These are phyloP conservation scores for Lasiommata megera DNA, from an alignment of 2,888 invertebrate species.

Conservation along the genomic window DNA sequence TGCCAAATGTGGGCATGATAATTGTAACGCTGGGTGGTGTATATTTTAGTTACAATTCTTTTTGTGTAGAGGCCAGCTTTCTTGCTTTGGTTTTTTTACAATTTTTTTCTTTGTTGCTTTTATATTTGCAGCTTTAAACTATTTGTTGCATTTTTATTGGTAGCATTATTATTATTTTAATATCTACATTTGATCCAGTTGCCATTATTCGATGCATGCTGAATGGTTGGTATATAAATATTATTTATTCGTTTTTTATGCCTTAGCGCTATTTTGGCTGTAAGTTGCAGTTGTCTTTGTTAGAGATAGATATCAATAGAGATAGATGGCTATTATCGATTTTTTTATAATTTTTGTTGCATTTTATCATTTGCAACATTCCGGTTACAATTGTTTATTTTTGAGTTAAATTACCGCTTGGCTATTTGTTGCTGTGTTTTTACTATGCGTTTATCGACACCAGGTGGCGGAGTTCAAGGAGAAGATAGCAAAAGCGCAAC, in stretches of 20 bases:
- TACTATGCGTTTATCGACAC: background rate
- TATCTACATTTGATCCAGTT: background rate
- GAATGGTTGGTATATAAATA: background rate
- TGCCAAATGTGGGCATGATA: too few relatives aligned
- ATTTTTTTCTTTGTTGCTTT: background rate
- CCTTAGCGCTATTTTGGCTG: too few relatives aligned
- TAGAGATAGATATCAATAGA: too few relatives aligned
- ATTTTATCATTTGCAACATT: too few relatives aligned
- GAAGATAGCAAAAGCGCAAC: constrained; percentile 68
- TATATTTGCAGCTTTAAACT: background rate
- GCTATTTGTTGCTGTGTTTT: background rate
- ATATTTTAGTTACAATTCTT: background rate
- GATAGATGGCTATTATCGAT: too few relatives aligned
- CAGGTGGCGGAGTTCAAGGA: constrained; percentile 75
- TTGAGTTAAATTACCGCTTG: background rate
- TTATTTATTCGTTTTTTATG: background rate
- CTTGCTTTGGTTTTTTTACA: background rate
- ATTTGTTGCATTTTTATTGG: background rate
- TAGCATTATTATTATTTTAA: background rate
- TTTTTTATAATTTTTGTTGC: too few relatives aligned
- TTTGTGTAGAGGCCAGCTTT: background rate
- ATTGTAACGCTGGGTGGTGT: background rate
- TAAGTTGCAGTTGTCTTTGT: background rate
- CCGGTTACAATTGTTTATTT: too few relatives aligned
- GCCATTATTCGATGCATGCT: background rate